These are phyloP conservation scores for Dendrocincla fuliginosa DNA, from an alignment of 2,797 vertebrate species.

Conservation along the genomic window DNA sequence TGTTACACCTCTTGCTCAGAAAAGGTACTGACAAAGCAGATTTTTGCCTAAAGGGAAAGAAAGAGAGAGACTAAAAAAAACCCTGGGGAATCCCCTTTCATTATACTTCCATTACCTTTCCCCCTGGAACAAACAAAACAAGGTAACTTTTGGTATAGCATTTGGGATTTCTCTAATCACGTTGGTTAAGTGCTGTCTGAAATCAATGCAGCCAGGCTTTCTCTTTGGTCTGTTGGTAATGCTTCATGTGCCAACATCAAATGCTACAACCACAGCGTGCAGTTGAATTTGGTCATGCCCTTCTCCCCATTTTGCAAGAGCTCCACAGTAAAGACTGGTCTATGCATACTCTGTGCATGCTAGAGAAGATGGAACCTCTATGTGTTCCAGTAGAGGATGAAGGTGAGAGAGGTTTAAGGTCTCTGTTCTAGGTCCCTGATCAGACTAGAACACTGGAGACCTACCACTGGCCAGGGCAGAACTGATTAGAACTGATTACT, in stretches of 20 bases:
- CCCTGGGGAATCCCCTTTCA: background rate
- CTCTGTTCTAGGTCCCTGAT: background rate
- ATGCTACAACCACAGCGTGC: background rate
- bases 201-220: background rate
- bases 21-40: background rate
- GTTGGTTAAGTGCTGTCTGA: background rate
- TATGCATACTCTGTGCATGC: background rate
- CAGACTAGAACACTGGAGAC: background rate
- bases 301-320: background rate
- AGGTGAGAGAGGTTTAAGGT: background rate
- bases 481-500: background rate
- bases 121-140: background rate
- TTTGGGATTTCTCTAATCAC: background rate
- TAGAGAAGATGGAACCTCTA: background rate
- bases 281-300: background rate
- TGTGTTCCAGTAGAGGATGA: background rate
- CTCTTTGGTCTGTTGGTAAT: background rate
- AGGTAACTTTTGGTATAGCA: background rate
- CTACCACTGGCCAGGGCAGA: background rate
- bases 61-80: background rate
- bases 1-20: background rate
- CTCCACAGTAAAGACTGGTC: background rate
- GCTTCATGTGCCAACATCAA: background rate
- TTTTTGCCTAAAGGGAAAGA: constrained; percentile 3
- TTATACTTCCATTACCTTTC: background rate